Base-by-base conservation (phyloP, 2,888 invertebrate genomes). In the Amiota minor region DNA sequence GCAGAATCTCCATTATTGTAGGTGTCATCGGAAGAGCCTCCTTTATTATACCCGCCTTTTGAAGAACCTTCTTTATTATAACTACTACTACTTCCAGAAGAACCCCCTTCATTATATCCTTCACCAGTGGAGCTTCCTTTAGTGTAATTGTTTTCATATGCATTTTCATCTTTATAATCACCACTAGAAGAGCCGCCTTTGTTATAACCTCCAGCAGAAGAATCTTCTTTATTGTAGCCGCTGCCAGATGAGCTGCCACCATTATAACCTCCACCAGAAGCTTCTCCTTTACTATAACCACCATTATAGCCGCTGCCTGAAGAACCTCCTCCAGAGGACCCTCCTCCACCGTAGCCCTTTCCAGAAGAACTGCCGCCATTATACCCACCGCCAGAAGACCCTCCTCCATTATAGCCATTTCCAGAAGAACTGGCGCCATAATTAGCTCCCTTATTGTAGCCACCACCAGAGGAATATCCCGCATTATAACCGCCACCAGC, bases 91-190 rank as follows among this genome's bases (percentile, higher is more conserved):
- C 20, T 64, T 47, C 49, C 59, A 23, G 14, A 2, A 18, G n/a
- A 61, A 23, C 55, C 35, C 3, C 14, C 9, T 16, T 46, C 56
- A 47, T 12, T 14, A 67, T 47, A 46, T 23, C 55, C 20, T 68
- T 71, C 61, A 9, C 69, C 75, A 62, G 72, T 18, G 1, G 59
- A 18, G 23, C 74, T 75, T 1, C 77, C 73, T 9, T 72, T 65
- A 8, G 72, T 74, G n/a, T 74, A 75, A 35, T 56, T 46, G 10
- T 75, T 74, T 11, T 70, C 74, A 8, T 53, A 67, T 59, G 64
- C 71, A 46, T 70, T 16, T 16, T 18, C 18, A 12, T 18, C 46
- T 9, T 12, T 12, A 4, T 35, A 49, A 47, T n/a, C 59, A n/a
- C 49, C 18, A n/a, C 18, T 14, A 9, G 16, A 65, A 67, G n/a